These are phyloP conservation scores for Acanthococcus lagerstroemiae DNA, from an alignment of 2,888 invertebrate species.

Conservation along the genomic window DNA sequence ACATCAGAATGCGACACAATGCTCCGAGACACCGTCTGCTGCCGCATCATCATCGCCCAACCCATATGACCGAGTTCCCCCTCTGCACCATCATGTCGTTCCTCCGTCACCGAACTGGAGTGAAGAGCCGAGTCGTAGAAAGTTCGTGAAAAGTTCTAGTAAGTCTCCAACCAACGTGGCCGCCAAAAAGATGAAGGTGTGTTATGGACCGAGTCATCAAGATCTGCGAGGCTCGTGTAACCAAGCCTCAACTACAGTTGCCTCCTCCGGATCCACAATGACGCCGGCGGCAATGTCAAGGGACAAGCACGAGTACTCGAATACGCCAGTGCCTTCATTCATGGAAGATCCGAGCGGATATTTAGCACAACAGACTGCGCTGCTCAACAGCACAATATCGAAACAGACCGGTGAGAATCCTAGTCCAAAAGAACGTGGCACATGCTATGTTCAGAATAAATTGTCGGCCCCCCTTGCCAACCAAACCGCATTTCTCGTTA, in stretches of 20 bases:
- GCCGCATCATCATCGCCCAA: slow-evolving; percentile 37
- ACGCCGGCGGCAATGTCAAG: slow-evolving; percentile 27
- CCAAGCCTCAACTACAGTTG: background rate
- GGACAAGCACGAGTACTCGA: background rate
- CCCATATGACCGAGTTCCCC: slow-evolving; percentile 60
- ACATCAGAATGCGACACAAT: background rate
- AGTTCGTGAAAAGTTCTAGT: slow-evolving; percentile 40
- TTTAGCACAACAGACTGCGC: slow-evolving; percentile 77
- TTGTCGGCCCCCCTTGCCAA: background rate
- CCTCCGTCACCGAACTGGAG: slow-evolving; percentile 48
- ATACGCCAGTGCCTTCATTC: slow-evolving; percentile 54
- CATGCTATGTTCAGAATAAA: background rate
- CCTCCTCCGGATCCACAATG: slow-evolving; percentile 34
- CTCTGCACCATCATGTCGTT: slow-evolving; percentile 53
- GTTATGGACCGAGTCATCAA: background rate
- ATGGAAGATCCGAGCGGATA: slow-evolving; percentile 87
- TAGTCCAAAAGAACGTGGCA: background rate
- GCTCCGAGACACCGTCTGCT: background rate
- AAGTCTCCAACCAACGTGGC: slow-evolving; percentile 31
- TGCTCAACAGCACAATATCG: slow-evolving; percentile 72
- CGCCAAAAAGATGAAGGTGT: slow-evolving; percentile 42
- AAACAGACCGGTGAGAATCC: slow-evolving; percentile 35
- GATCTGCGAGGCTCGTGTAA: background rate
- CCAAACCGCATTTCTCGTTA: background rate
- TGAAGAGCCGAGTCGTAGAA: slow-evolving; percentile 45